phyloP scores from a whole-genome alignment of 2,888 invertebrate genomes.

The Andricus curvator region DNA sequence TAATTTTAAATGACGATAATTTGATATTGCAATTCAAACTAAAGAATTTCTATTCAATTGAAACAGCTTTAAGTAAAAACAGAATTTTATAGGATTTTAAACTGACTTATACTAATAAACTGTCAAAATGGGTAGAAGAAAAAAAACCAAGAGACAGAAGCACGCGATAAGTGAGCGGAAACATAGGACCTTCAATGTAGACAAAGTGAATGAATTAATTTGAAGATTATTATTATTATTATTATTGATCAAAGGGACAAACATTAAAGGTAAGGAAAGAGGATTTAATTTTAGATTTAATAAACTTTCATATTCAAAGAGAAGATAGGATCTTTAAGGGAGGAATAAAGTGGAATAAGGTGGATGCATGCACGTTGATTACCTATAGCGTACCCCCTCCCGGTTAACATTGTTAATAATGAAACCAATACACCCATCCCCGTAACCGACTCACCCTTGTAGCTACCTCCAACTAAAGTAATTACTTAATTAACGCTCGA shows the following conservation, averaged over 20 bases:
- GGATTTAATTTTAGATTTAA: neutral
- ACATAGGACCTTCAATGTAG: too few species aligned
- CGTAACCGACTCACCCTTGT: slow-evolving; percentile 44
- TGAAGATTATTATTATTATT: too few species aligned
- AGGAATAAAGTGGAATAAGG: slow-evolving; percentile 7
- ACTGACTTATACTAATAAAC: too few species aligned
- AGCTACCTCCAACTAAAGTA: slow-evolving; percentile 59
- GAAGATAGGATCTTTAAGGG: neutral
- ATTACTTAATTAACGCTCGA: slow-evolving; percentile 65
- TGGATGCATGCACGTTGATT: slow-evolving; percentile 16
- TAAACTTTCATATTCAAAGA: neutral
- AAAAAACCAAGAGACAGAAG: too few species aligned
- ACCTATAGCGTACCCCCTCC: slow-evolving; percentile 1
- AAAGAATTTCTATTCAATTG: too few species aligned
- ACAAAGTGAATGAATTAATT: too few species aligned
- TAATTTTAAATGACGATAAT: too few species aligned
- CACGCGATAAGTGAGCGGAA: too few species aligned
- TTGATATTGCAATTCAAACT: too few species aligned
- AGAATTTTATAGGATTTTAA: too few species aligned
- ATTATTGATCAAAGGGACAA: neutral
- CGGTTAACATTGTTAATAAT: slow-evolving; percentile 64
- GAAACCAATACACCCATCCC: slow-evolving; percentile 61
- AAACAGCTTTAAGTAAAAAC: too few species aligned
- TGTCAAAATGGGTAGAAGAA: too few species aligned
- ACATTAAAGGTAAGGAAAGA: neutral